Evolutionary conservation across 1,140 invertebrate genomes (phyloP), one percentile per base, ranked within the genome.

Genomic region (Nomia melanderi): DNA sequence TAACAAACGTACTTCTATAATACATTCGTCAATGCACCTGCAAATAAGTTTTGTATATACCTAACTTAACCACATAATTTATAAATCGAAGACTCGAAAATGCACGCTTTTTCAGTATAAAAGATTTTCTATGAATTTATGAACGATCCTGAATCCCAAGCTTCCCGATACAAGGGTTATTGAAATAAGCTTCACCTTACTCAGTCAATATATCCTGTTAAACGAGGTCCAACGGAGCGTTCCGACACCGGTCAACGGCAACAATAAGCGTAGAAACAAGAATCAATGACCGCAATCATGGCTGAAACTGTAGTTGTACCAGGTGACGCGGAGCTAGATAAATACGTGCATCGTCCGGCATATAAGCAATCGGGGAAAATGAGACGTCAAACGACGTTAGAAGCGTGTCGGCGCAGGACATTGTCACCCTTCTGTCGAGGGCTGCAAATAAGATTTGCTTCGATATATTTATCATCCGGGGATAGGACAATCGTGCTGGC

Each of bases 381-480:
- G 77, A 89, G 88, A 88, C 65, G 78, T 90, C 87, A 88, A 81
- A 62, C 36, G 67, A 20, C 77, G 53, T 65, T 67, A 23, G 60
- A 36, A 67, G 72, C 72, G 50, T 70, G 65, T 78, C 77, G 67
- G 67, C 77, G 27, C 74, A 64, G 79, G 29, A 25, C 39, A 82
- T 77, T 71, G 82, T 83, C 71, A 56, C 78, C 76, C 77, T 74
- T 88, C 59, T 67, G 81, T 83, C 56, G 33, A 78, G 73, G 64
- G 62, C 70, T 75, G 65, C 71, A 64, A 86, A 87, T 76, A 76
- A 79, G 79, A 84, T 85, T 76, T 44, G 71, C 29, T 66, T 47
- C 39, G 80, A 86, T 84, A 70, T 84, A 85, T 88, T 86, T 86
- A 83, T 90, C 86, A 86, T 47, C 41, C 80, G 2, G 50, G 75